Percentiles rank a stretch among this genome's conserved stretches.
phyloP scores from a whole-genome alignment of 2,888 invertebrate species.

The Limnephilus auricula region DNA sequence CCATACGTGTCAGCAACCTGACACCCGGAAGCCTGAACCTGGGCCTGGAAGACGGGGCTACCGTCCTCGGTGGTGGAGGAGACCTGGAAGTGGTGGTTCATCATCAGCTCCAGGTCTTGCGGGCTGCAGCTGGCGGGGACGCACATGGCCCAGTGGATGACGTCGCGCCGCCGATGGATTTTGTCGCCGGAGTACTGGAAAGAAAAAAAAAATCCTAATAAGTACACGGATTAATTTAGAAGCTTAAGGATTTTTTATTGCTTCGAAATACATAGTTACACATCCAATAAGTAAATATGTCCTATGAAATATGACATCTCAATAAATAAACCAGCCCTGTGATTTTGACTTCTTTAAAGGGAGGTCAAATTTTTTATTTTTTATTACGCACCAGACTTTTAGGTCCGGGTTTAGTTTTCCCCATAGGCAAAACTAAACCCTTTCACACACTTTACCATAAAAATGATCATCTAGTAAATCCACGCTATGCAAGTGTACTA shows the following conservation, averaged over 20 bases:
- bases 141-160: slow-evolving; percentile 78
- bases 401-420: no score
- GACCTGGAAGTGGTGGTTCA: slow-evolving; percentile 40
- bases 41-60: slow-evolving; percentile 67
- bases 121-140: slow-evolving; percentile 75
- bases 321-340: no score
- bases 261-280: background rate
- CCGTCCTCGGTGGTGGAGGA: background rate
- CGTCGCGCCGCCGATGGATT: slow-evolving; percentile 71
- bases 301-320: no score
- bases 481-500: no score
- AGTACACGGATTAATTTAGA: background rate
- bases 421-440: no score
- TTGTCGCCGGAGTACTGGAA: slow-evolving; percentile 68
- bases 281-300: background rate
- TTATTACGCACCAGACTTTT: no score
- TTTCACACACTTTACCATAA: no score
- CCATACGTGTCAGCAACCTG: slow-evolving; percentile 68
- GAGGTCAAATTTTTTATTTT: no score
- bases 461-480: no score
- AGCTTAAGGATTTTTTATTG: background rate
- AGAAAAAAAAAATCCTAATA: slow-evolving; percentile 65
- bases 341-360: no score
- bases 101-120: slow-evolving; percentile 67
- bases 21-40: slow-evolving; percentile 67